Evolutionary conservation across 2,113 vertebrate genomes (phyloP).

Genomic region (Chloropsis hardwickii): DNA sequence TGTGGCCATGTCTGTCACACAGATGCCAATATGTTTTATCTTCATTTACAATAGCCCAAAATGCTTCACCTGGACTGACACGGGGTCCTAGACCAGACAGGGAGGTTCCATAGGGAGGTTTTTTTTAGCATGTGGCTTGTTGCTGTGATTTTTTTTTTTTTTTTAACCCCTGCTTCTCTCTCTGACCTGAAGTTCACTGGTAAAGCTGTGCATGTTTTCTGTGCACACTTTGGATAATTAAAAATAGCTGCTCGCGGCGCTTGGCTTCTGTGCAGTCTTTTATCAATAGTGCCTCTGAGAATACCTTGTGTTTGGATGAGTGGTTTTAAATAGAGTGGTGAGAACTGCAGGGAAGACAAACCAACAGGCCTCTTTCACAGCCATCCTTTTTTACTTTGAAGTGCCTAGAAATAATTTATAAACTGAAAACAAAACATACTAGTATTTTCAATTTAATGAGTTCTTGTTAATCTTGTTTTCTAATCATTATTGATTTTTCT

Average conservation of each 20-base stretch:
- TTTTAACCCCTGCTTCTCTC: neutral
- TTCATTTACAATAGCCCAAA: constrained; percentile 47
- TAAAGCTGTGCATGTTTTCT: constrained; percentile 18
- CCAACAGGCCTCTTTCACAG: neutral
- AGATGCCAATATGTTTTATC: constrained; percentile 60
- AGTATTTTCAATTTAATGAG: neutral
- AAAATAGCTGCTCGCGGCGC: constrained; percentile 26
- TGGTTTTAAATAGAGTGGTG: constrained; percentile 40
- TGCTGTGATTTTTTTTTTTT: neutral
- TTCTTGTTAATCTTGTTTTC: neutral
- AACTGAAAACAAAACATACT: neutral
- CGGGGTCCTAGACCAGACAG: neutral
- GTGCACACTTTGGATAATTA: constrained; percentile 41
- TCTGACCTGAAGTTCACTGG: neutral
- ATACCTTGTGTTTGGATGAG: constrained; percentile 55
- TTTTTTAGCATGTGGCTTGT: neutral
- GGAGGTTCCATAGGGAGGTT: neutral
- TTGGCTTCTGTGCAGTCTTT: constrained; percentile 54
- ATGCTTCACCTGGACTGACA: constrained; percentile 47
- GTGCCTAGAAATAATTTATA: neutral
- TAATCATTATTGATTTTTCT: neutral
- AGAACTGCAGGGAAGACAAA: neutral
- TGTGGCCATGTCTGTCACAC: constrained; percentile 57
- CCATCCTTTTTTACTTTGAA: neutral
- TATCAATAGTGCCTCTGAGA: constrained; percentile 49